Conservation (phyloP, 2,888 invertebrate species). For the Coleophora deauratella region DNA sequence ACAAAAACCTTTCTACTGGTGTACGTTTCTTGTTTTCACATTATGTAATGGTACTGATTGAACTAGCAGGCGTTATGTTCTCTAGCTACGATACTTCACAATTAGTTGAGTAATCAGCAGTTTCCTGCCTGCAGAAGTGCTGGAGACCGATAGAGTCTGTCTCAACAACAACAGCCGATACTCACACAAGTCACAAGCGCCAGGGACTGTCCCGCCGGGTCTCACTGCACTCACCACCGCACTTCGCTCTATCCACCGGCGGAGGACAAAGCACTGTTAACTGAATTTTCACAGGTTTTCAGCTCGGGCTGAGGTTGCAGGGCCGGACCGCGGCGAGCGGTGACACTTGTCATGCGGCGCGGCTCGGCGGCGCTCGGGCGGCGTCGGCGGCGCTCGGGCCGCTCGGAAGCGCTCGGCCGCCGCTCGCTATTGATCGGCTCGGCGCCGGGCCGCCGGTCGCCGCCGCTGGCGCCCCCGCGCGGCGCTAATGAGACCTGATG, state of each 20-base stretch:
- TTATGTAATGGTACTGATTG: too few relatives aligned
- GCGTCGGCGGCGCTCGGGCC: slow-evolving; percentile 28
- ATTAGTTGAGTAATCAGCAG: too few relatives aligned
- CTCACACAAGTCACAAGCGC: slow-evolving; percentile 44
- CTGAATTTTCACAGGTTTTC: slow-evolving; percentile 47
- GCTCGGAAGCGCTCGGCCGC: slow-evolving; percentile 21
- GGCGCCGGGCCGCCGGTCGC: slow-evolving; percentile 57
- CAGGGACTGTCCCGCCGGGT: too few relatives aligned
- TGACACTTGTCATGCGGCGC: slow-evolving; percentile 65
- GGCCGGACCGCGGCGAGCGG: slow-evolving; percentile 52
- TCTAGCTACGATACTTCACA: too few relatives aligned
- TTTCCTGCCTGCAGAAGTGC: not conserved
- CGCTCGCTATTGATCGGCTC: slow-evolving; percentile 48
- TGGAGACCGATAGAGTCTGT: not conserved
- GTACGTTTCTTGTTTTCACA: too few relatives aligned
- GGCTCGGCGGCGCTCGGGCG: slow-evolving; percentile 27
- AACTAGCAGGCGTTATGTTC: too few relatives aligned
- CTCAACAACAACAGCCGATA: slow-evolving; percentile 25
- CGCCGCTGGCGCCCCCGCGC: slow-evolving; percentile 49
- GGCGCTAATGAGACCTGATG: slow-evolving; percentile 64
- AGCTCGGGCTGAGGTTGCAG: slow-evolving; percentile 60
- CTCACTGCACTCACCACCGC: slow-evolving; percentile 20
- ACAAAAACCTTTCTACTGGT: too few relatives aligned
- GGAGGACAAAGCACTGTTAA: slow-evolving; percentile 32
- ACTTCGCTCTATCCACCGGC: slow-evolving; percentile 23